phyloP scores from a whole-genome alignment of 2,888 invertebrate species.

The Cheilosia grossa region DNA sequence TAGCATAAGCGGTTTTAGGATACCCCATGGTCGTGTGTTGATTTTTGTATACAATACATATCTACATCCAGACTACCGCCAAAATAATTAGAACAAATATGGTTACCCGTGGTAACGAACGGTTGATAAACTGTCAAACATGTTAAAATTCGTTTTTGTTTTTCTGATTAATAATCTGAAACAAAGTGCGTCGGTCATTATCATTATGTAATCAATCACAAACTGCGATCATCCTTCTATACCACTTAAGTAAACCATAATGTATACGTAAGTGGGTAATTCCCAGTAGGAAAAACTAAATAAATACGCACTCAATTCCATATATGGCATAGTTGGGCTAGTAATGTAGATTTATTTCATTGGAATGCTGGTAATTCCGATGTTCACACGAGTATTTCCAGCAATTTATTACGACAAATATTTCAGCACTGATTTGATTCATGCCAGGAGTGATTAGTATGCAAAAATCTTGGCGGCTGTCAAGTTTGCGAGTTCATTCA shows the following conservation, averaged over 20 bases:
- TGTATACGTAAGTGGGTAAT: not conserved
- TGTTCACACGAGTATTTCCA: not conserved
- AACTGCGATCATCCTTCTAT: not conserved
- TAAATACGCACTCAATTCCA: constrained; percentile 19
- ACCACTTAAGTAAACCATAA: constrained; percentile 3
- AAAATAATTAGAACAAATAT: constrained; percentile 27
- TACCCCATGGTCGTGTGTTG: too few species aligned
- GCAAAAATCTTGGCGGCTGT: not conserved
- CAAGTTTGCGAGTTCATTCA: constrained; percentile 6
- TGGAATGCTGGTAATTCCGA: not conserved
- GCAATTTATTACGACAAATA: not conserved
- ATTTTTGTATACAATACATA: too few species aligned
- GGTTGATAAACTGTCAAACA: constrained; percentile 40
- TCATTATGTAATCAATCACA: not conserved
- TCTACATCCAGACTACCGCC: not conserved
- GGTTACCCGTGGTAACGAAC: constrained; percentile 28
- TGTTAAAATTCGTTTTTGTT: constrained; percentile 6
- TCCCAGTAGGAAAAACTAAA: not conserved
- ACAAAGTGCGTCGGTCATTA: constrained; percentile 10
- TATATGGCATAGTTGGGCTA: not conserved
- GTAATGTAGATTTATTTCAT: constrained; percentile 20
- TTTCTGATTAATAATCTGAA: constrained; percentile 2
- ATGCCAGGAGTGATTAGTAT: not conserved
- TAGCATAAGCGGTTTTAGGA: not conserved
- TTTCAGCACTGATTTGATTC: too few species aligned